Conservation (phyloP, 2,113 vertebrate species). For the Paratilapia polleni region DNA sequence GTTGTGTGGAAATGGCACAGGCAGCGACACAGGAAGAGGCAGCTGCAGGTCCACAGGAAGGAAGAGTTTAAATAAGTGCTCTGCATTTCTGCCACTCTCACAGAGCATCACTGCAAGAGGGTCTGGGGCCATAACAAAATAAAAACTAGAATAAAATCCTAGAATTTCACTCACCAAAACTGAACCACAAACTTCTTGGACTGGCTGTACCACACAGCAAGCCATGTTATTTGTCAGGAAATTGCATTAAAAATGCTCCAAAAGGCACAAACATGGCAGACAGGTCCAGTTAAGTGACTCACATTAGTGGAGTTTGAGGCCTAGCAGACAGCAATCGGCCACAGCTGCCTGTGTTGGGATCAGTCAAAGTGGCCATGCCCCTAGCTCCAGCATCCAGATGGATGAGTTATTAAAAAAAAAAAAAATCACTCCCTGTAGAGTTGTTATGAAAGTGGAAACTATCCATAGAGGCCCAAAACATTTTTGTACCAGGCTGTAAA, state of each 20-base stretch:
- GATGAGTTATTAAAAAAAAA: background rate
- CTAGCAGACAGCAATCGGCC: background rate
- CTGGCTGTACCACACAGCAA: background rate
- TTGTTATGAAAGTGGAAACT: background rate
- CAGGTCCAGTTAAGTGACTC: background rate
- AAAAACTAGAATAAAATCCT: background rate
- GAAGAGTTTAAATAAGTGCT: background rate
- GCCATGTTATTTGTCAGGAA: background rate
- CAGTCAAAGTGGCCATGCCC: background rate
- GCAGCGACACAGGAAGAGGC: background rate
- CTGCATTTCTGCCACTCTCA: background rate
- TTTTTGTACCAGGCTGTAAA: background rate
- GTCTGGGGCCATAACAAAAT: background rate
- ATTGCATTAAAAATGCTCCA: background rate
- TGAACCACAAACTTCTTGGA: background rate
- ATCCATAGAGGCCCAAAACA: background rate
- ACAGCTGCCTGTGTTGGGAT: too few relatives aligned
- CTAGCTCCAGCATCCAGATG: background rate
- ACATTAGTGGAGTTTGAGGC: background rate
- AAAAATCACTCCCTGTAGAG: background rate
- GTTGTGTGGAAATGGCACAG: background rate
- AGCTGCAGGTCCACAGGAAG: constrained; percentile 2
- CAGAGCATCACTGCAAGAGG: background rate
- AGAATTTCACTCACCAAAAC: background rate
- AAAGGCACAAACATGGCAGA: background rate